Percentiles rank a stretch among this genome's conserved stretches.
phyloP scores from a whole-genome alignment of 2,888 invertebrate species.

The Drosophila cracens region DNA sequence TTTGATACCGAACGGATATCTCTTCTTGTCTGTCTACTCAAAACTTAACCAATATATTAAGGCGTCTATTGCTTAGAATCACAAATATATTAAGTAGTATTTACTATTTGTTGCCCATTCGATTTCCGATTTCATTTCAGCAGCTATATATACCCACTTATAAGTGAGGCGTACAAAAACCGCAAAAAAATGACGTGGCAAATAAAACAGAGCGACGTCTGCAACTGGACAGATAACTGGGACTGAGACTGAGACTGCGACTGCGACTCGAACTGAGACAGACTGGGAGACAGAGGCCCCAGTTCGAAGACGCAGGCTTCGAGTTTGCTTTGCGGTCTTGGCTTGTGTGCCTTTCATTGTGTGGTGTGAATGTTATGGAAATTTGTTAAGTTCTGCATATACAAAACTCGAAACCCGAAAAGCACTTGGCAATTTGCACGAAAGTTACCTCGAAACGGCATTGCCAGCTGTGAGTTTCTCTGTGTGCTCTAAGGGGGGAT shows the following conservation, averaged over 20 bases:
- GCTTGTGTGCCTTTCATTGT: slow-evolving; percentile 67
- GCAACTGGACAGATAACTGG: slow-evolving; percentile 58
- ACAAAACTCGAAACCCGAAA: slow-evolving; percentile 61
- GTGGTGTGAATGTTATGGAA: slow-evolving; percentile 79
- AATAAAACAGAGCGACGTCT: slow-evolving; percentile 73
- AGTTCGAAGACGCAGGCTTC: slow-evolving; percentile 56
- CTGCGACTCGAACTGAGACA: slow-evolving; percentile 7
- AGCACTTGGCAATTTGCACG: slow-evolving; percentile 74
- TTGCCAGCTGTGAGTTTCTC: slow-evolving; percentile 36
- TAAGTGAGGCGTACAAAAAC: slow-evolving; percentile 32
- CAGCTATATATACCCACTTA: background rate
- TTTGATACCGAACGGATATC: background rate
- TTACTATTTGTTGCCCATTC: background rate
- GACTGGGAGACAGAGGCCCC: slow-evolving; percentile 18
- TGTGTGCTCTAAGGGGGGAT: background rate
- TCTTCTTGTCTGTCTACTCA: background rate
- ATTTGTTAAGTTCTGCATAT: slow-evolving; percentile 79
- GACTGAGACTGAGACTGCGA: slow-evolving; percentile 20
- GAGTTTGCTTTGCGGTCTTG: slow-evolving; percentile 43
- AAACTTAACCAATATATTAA: background rate
- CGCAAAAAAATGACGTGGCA: slow-evolving; percentile 70
- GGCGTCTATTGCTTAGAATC: background rate
- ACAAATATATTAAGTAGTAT: background rate
- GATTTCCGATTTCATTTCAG: background rate
- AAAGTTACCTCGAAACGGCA: slow-evolving; percentile 65